A percentile compares a stretch with the other conserved stretches of the same genome.
These are phyloP conservation scores for Indicator indicator DNA, from an alignment of 2,113 vertebrate species.

Conservation along the genomic window DNA sequence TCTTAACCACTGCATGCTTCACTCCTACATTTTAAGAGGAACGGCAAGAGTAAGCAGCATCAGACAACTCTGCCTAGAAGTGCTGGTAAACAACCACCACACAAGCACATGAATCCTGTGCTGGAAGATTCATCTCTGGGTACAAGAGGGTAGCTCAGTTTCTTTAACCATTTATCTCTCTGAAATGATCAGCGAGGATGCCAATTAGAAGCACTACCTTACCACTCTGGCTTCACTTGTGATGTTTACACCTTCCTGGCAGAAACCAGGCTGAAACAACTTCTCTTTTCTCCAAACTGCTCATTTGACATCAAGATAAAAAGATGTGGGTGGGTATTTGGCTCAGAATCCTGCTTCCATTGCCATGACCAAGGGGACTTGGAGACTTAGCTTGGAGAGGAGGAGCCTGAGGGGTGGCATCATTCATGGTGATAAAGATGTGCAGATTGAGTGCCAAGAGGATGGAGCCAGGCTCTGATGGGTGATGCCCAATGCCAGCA, in stretches of 20 bases:
- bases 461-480: too few relatives aligned
- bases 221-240: background rate
- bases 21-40: background rate
- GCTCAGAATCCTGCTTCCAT: background rate
- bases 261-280: background rate
- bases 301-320: background rate
- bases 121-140: background rate
- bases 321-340: background rate
- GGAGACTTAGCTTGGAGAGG: too few relatives aligned
- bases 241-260: constrained; percentile 3
- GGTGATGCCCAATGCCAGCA: too few relatives aligned
- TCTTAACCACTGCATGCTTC: background rate
- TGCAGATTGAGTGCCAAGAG: too few relatives aligned
- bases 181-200: constrained; percentile 21
- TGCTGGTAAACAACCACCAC: background rate
- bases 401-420: too few relatives aligned
- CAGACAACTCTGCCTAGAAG: background rate
- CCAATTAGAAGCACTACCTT: constrained; percentile 32
- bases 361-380: background rate
- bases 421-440: too few relatives aligned
- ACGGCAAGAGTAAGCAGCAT: background rate
- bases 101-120: background rate
- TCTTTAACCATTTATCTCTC: constrained; percentile 26
- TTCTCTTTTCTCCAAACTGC: background rate
- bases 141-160: background rate